phyloP scores from a whole-genome alignment of 1,140 invertebrate species.

The Rhagoletis pomonella region DNA sequence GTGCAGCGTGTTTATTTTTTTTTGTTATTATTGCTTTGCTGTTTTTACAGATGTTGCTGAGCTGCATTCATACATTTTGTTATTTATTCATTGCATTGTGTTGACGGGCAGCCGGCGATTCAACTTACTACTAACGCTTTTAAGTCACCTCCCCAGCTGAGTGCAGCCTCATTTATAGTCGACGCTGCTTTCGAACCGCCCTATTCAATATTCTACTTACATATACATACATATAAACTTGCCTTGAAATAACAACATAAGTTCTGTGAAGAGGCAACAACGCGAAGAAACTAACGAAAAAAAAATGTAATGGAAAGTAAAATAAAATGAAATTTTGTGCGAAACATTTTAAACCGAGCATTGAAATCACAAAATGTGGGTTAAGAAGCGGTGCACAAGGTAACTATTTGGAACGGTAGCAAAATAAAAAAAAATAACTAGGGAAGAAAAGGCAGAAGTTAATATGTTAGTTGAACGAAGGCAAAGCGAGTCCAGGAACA shows the following conservation, averaged over 20 bases:
- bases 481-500: too few species aligned
- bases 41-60: neutral
- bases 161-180: too few species aligned
- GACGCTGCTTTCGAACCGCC: too few species aligned
- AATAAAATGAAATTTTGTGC: neutral
- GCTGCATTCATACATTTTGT: neutral
- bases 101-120: neutral
- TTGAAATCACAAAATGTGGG: neutral
- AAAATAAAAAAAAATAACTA: neutral
- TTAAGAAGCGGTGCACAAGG: neutral
- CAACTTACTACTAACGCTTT: neutral
- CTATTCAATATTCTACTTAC: too few species aligned
- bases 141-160: neutral
- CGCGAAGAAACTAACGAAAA: neutral
- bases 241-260: slow-evolving; percentile 29
- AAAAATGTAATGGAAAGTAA: neutral
- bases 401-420: neutral
- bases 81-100: neutral
- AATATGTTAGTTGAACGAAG: too few species aligned
- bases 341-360: neutral
- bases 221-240: neutral
- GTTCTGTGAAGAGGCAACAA: neutral
- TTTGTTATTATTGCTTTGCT: slow-evolving; percentile 4
- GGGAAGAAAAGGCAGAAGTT: neutral
- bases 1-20: neutral